phyloP scores from a whole-genome alignment of 2,113 vertebrate genomes.

The Ranitomeya imitator region DNA sequence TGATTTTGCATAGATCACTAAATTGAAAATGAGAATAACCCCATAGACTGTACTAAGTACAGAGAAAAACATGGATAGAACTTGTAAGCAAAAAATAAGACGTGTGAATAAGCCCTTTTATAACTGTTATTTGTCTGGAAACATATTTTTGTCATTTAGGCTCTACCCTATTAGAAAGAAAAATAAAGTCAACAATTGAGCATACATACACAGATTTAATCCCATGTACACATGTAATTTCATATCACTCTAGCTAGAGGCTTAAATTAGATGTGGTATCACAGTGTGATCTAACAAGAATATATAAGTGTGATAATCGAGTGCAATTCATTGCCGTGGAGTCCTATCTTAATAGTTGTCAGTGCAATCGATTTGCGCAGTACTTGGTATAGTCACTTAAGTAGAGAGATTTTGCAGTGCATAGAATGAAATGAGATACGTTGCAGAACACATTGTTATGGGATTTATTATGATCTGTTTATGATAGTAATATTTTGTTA shows the following conservation, averaged over 20 bases:
- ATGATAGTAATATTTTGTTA: background rate
- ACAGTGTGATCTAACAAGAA: background rate
- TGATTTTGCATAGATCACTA: no score
- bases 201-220: background rate
- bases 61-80: no score
- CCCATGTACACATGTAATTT: no score
- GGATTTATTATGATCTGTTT: background rate
- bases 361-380: background rate
- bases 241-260: background rate
- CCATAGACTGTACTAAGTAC: no score
- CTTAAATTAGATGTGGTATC: background rate
- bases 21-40: no score
- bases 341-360: background rate
- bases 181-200: no score
- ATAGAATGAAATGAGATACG: background rate
- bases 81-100: no score
- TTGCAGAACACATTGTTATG: background rate
- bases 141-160: no score
- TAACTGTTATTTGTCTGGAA: background rate
- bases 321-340: background rate
- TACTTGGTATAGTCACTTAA: background rate
- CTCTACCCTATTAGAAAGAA: no score
- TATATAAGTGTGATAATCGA: background rate
- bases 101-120: background rate
- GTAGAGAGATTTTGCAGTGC: background rate